Evolutionary conservation across 2,797 vertebrate species (phyloP).

Genomic region (Anisognathus igniventris): DNA sequence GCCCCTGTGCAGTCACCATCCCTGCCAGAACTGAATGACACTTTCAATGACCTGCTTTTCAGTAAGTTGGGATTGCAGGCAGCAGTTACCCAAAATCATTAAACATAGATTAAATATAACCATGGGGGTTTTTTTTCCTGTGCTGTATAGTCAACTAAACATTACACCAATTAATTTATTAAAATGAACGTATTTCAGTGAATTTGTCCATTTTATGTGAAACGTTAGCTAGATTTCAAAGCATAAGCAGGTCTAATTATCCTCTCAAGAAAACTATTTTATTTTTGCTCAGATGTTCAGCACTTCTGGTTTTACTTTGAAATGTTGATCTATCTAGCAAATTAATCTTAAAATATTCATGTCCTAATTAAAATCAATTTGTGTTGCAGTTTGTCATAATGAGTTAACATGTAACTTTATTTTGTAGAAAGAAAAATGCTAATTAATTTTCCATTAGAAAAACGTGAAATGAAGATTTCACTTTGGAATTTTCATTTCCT

Average conservation of each 20-base stretch:
- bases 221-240: constrained; percentile 59
- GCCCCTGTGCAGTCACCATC: constrained; percentile 48
- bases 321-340: constrained; percentile 65
- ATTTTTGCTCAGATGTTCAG: constrained; percentile 64
- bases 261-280: constrained; percentile 63
- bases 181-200: constrained; percentile 48
- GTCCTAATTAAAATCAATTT: constrained; percentile 71
- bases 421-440: constrained; percentile 39
- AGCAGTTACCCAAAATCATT: constrained; percentile 68
- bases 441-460: constrained; percentile 55
- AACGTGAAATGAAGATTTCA: neutral
- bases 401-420: constrained; percentile 56
- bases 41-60: constrained; percentile 66
- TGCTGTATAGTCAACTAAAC: constrained; percentile 39
- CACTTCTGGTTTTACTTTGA: constrained; percentile 68
- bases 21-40: constrained; percentile 59
- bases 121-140: constrained; percentile 25
- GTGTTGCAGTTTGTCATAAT: constrained; percentile 65
- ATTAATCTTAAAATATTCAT: constrained; percentile 73
- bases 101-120: constrained; percentile 75
- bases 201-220: constrained; percentile 38
- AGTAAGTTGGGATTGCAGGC: constrained; percentile 48
- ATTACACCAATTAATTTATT: constrained; percentile 58
- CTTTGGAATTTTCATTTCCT: neutral
- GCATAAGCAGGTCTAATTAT: constrained; percentile 49